Conservation (phyloP, 2,113 vertebrate genomes). For the Microtus richardsoni region DNA sequence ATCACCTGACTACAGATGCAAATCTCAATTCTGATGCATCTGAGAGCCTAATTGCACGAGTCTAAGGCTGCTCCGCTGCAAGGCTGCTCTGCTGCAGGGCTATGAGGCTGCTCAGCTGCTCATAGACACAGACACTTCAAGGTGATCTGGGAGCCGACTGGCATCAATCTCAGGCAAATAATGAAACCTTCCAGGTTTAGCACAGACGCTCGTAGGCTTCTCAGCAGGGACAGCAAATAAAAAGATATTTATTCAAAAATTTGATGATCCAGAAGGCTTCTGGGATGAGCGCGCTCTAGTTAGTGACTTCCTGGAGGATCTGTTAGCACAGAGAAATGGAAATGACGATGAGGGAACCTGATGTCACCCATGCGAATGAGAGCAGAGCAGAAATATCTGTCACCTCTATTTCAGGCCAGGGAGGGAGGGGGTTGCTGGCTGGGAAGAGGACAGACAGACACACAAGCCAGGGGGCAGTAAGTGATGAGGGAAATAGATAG, state of each 20-base stretch:
- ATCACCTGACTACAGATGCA: background rate
- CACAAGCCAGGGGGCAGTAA: background rate
- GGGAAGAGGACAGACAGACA: background rate
- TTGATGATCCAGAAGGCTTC: constrained; percentile 70
- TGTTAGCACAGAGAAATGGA: constrained; percentile 46
- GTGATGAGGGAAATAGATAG: background rate
- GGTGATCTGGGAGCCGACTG: constrained; percentile 2
- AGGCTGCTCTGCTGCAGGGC: background rate
- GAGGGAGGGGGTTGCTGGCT: background rate
- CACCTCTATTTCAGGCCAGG: background rate
- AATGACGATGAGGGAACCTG: constrained; percentile 55
- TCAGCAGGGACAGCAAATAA: constrained; percentile 68
- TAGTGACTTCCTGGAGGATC: constrained; percentile 57
- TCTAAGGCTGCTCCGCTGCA: background rate
- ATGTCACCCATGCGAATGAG: constrained; percentile 48
- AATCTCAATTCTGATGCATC: constrained; percentile 1
- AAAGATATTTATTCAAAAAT: constrained; percentile 73
- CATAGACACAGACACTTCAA: constrained; percentile 9
- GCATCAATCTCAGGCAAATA: constrained; percentile 56
- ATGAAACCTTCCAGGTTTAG: constrained; percentile 50
- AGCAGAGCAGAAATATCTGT: constrained; percentile 43
- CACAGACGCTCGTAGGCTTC: constrained; percentile 21
- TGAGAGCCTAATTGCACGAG: background rate
- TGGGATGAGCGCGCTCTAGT: constrained; percentile 58
- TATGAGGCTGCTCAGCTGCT: background rate